Percentiles rank a stretch among this genome's conserved stretches.
Conservation (phyloP, 2,888 invertebrate genomes). For the Notocelia uddmanniana region DNA sequence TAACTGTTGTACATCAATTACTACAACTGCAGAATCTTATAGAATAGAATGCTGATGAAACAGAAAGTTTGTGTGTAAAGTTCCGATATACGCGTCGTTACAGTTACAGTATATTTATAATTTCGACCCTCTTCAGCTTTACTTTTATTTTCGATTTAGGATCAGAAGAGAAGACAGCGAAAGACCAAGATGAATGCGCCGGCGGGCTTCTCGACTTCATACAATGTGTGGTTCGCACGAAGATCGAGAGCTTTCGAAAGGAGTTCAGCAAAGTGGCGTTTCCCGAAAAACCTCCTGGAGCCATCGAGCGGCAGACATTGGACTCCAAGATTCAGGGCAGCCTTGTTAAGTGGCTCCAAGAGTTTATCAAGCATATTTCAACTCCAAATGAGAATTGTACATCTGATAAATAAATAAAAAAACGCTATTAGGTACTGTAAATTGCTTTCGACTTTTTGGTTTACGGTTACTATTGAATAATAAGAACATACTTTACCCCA, state of each 20-base stretch:
- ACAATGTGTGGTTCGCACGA: conserved; percentile 15
- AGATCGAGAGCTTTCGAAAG: conserved; percentile 19
- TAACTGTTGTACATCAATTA: too few relatives aligned
- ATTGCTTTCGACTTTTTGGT: neutral
- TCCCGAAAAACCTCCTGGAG: conserved; percentile 14
- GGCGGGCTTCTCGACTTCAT: conserved; percentile 24
- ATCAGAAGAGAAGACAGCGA: neutral
- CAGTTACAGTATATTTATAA: too few relatives aligned
- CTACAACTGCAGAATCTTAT: too few relatives aligned
- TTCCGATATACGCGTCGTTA: too few relatives aligned
- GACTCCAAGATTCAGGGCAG: conserved; percentile 28
- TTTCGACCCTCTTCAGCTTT: too few relatives aligned
- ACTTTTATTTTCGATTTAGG: conserved; percentile 20
- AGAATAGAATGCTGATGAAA: too few relatives aligned
- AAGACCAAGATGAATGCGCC: neutral
- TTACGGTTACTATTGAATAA: neutral
- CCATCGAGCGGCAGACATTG: neutral
- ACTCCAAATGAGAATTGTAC: conserved; percentile 9
- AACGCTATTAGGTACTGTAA: too few relatives aligned
- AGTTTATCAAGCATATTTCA: conserved; percentile 4
- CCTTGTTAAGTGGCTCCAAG: conserved; percentile 30
- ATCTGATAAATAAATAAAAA: conserved; percentile 20
- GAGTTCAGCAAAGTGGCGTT: conserved; percentile 15
- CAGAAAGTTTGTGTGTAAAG: too few relatives aligned
- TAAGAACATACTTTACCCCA: too few relatives aligned